Evolutionary conservation across 2,797 vertebrate species (phyloP).

Genomic region (Sebastes taczanowskii): DNA sequence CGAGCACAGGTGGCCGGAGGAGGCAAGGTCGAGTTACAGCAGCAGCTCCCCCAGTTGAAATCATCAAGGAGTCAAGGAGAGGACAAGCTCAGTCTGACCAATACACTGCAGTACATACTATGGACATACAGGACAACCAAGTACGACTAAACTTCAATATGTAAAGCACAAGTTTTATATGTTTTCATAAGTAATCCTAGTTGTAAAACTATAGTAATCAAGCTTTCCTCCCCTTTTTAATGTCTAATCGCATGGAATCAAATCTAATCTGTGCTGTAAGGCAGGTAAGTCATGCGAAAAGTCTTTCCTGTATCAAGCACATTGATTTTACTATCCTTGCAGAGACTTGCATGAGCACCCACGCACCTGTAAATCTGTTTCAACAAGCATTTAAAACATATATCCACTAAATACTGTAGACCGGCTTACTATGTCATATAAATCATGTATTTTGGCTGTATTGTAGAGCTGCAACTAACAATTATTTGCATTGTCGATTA

Average conservation of each 20-base stretch:
- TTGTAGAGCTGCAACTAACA: too few relatives aligned
- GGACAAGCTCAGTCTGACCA: constrained; percentile 26
- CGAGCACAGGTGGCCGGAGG: constrained; percentile 82
- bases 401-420: neutral
- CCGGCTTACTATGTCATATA: neutral
- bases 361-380: constrained; percentile 11
- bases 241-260: neutral
- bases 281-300: neutral
- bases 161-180: neutral
- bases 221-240: neutral
- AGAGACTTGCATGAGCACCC: constrained; percentile 36
- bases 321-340: constrained; percentile 16
- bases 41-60: constrained; percentile 35
- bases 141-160: neutral
- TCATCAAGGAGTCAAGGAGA: constrained; percentile 52
- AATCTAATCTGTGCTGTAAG: constrained; percentile 4
- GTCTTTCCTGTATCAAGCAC: neutral
- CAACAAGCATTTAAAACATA: constrained; percentile 23
- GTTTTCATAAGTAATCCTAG: neutral
- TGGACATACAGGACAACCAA: neutral
- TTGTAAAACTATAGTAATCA: neutral
- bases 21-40: constrained; percentile 72
- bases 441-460: neutral
- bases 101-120: neutral
- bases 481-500: too few relatives aligned